Conservation (phyloP, 2,888 invertebrate genomes). For the Dryocosmus kuriphilus region DNA sequence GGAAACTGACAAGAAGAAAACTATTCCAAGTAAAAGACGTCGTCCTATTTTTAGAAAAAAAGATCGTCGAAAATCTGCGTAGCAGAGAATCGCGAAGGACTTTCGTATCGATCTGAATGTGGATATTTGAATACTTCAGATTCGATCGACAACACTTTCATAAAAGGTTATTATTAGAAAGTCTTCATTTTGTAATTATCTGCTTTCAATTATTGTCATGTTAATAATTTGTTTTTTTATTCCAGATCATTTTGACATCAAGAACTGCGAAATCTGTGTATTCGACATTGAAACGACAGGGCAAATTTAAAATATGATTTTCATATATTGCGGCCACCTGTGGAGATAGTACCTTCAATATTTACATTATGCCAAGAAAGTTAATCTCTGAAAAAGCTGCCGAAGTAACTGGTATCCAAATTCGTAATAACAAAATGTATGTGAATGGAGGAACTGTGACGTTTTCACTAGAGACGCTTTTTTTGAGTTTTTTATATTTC, state of each 20-base stretch:
- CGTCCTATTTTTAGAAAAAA: too few species aligned
- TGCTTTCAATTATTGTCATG: not conserved
- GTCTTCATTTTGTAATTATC: not conserved
- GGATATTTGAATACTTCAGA: conserved; percentile 44
- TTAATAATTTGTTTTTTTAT: conserved; percentile 17
- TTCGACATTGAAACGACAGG: conserved; percentile 51
- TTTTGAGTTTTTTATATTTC: conserved; percentile 34
- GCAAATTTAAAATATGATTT: conserved; percentile 21
- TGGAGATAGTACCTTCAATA: conserved; percentile 30
- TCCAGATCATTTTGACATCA: conserved; percentile 32
- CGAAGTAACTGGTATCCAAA: conserved; percentile 41
- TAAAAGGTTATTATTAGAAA: too few species aligned
- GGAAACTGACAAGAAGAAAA: conserved; percentile 29
- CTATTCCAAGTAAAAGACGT: conserved; percentile 40
- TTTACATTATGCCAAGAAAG: conserved; percentile 48
- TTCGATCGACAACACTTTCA: conserved; percentile 43
- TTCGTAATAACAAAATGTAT: conserved; percentile 42
- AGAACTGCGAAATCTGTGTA: conserved; percentile 33
- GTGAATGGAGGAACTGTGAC: conserved; percentile 26
- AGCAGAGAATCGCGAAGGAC: conserved; percentile 42
- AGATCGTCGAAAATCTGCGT: conserved; percentile 43
- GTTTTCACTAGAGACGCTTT: conserved; percentile 37
- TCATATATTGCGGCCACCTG: conserved; percentile 48
- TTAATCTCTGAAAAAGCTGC: conserved; percentile 23
- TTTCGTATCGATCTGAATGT: conserved; percentile 47